These are phyloP conservation scores for Chelon labrosus DNA, from an alignment of 2,797 vertebrate genomes.

Conservation along the genomic window DNA sequence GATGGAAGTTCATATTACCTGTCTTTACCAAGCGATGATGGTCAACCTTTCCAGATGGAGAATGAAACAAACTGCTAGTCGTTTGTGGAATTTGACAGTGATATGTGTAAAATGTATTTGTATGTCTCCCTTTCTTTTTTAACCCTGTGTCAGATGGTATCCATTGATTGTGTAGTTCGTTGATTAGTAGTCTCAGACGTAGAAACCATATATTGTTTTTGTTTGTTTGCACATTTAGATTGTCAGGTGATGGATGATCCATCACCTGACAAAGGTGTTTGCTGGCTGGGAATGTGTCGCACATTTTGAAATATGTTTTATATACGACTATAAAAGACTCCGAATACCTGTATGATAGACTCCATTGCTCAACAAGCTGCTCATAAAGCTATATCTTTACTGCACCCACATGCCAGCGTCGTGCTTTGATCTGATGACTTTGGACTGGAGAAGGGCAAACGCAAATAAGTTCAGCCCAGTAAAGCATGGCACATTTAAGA, in stretches of 20 bases:
- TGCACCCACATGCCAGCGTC: not conserved
- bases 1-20: slow-evolving; percentile 58
- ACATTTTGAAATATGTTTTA: not conserved
- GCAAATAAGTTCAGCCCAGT: not conserved
- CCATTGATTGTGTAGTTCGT: slow-evolving; percentile 9
- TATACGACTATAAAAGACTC: not conserved
- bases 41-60: slow-evolving; percentile 44
- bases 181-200: not conserved
- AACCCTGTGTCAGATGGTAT: slow-evolving; percentile 29
- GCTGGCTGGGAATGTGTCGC: not conserved
- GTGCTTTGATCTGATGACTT: slow-evolving; percentile 26
- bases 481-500: not conserved
- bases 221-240: not conserved
- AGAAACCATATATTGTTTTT: not conserved
- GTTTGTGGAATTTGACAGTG: not conserved
- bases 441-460: slow-evolving; percentile 11
- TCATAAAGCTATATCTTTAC: slow-evolving; percentile 20
- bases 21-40: slow-evolving; percentile 70
- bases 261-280: not conserved
- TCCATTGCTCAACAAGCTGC: slow-evolving; percentile 12
- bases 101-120: not conserved
- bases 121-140: not conserved
- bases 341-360: not conserved
- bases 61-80: slow-evolving; percentile 81
- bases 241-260: no score